A percentile compares a stretch with the other conserved stretches of the same genome.
Conservation (phyloP, 2,113 vertebrate genomes). For the Gyps fulvus region DNA sequence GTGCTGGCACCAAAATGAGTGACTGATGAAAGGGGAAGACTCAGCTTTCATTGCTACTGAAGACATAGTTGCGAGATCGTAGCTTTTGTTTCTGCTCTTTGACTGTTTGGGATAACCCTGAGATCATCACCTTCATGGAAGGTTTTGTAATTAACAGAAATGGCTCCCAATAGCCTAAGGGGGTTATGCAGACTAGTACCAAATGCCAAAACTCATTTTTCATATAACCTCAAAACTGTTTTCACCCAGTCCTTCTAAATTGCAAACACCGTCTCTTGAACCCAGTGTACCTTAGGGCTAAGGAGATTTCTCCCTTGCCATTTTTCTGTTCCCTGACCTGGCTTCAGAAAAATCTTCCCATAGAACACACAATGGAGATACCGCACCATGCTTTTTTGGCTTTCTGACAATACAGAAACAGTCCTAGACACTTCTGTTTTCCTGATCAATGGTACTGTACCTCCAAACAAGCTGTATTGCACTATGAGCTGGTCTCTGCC, state of each 20-base stretch:
- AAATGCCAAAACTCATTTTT: neutral
- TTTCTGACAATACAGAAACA: conserved; percentile 25
- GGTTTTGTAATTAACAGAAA: neutral
- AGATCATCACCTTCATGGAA: neutral
- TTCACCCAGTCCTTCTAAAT: neutral
- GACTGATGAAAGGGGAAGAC: neutral
- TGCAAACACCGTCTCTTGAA: neutral
- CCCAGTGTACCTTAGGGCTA: neutral
- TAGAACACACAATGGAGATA: neutral
- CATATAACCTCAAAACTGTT: neutral
- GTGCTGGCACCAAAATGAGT: neutral
- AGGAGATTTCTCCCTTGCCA: neutral
- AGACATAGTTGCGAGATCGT: fast-evolving
- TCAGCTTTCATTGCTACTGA: neutral
- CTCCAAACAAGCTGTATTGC: conserved; percentile 5
- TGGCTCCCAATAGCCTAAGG: neutral
- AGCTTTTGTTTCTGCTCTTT: neutral
- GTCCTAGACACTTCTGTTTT: conserved; percentile 15
- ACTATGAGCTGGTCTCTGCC: neutral
- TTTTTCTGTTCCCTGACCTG: neutral
- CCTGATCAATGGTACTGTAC: neutral
- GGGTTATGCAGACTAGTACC: neutral
- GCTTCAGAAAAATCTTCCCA: neutral
- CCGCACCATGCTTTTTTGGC: neutral
- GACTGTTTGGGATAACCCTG: neutral